Conservation (phyloP, 2,888 invertebrate species). For the Cremastinae sp. region DNA sequence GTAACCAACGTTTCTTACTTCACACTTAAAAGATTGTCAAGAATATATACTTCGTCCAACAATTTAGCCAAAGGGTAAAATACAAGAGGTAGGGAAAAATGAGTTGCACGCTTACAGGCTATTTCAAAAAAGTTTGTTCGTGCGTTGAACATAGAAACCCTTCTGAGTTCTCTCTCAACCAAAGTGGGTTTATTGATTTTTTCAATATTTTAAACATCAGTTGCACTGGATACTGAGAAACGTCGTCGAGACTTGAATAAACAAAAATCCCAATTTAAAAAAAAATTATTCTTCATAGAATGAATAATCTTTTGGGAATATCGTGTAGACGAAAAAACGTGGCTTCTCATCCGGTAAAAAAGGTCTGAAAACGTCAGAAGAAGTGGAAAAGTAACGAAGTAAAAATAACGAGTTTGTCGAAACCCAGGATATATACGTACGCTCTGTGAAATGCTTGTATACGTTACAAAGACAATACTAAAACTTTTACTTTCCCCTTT, state of each 20-base stretch:
- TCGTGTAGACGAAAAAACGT: too few relatives aligned
- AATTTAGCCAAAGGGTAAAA: conserved; percentile 23
- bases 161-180: too few relatives aligned
- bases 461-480: conserved; percentile 27
- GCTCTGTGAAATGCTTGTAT: conserved; percentile 25
- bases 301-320: too few relatives aligned
- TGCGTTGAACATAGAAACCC: too few relatives aligned
- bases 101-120: conserved; percentile 1
- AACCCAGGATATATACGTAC: conserved; percentile 15
- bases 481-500: conserved; percentile 8
- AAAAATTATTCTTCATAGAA: too few relatives aligned
- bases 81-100: conserved; percentile 37
- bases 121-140: too few relatives aligned
- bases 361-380: background rate
- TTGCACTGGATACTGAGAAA: too few relatives aligned
- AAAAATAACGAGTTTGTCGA: conserved; percentile 41
- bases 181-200: too few relatives aligned
- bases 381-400: conserved; percentile 27
- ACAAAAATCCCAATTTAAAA: background rate
- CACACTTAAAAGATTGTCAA: conserved; percentile 49
- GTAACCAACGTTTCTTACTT: conserved; percentile 50
- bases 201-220: too few relatives aligned
- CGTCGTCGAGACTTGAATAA: too few relatives aligned
- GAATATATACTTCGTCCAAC: conserved; percentile 37
- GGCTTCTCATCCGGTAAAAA: background rate